Evolutionary conservation across 1,140 invertebrate species (phyloP), one percentile per base, ranked within the genome.

Genomic region (Bactericera cockerelli): DNA sequence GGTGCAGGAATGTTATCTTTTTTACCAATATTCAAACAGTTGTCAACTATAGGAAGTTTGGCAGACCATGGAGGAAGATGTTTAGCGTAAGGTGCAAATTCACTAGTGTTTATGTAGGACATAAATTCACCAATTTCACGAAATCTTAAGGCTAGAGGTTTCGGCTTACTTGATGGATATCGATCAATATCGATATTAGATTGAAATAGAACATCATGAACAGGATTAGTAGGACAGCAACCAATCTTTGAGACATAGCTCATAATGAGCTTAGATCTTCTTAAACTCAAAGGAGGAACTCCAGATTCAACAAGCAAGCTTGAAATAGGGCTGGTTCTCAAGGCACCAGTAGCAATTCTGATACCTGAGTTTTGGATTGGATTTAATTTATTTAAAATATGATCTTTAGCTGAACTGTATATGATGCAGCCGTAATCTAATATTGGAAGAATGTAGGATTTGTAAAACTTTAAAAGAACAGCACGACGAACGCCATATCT

Each of bases 301-400:
- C 21, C 21, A n/a, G 56, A 57, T 31, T 31, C 31, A 13, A 21
- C 26, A n/a, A 6, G 33, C 19, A 57, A 22, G 16, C 42, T 49
- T 16, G 3, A 16, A n/a, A 49, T n/a, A n/a, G 42, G 42, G 22
- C 42, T 49, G 3, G 42, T 6, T 49, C 22, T 49, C n/a, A 49
- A 49, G 3, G 42, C 42, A 26, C 56, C 56, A 33, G 56, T 57
- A n/a, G 56, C 56, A 36, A 58, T 38, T 28, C 56, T 28, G 19
- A 58, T 16, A 2, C 31, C 56, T 36, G 14, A 21, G 56, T 58
- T 16, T 36, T 58, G 56, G 36, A 36, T 25, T 19, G 36, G 24
- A 24, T 58, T 38, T 21, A 58, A 36, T 36, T 31, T 58, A 21
- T 36, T 33, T 28, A 21, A 19, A 14, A 59, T 13, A 10, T 54